Percentiles rank a stretch among this genome's conserved stretches.
phyloP scores from a whole-genome alignment of 2,113 vertebrate species.

The Ibidorhyncha struthersii region DNA sequence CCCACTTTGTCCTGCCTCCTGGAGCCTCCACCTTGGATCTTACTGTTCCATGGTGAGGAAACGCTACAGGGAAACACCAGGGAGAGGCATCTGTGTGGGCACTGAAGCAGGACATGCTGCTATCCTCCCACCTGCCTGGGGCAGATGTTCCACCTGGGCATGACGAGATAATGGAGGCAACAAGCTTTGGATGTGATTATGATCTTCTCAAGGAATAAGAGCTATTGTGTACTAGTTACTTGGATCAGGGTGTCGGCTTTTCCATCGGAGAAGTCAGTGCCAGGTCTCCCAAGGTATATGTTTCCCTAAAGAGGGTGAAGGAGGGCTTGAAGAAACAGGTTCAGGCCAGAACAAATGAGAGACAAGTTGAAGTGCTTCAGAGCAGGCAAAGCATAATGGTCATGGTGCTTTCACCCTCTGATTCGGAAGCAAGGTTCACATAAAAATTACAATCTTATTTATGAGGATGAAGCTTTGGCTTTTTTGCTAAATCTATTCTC shows the following conservation, averaged over 20 bases:
- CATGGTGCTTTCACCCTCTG: not conserved
- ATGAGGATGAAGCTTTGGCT: not conserved
- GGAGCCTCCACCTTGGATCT: not conserved
- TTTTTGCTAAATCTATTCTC: not conserved
- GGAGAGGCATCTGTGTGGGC: rapidly evolving
- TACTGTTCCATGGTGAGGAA: not conserved
- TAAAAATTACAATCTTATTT: not conserved
- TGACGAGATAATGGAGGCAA: not conserved
- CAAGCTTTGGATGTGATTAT: not conserved
- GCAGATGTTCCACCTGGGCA: not conserved
- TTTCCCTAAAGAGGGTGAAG: not conserved
- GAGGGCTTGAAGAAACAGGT: not conserved
- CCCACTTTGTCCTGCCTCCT: not conserved
- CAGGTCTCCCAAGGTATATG: not conserved
- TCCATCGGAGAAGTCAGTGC: not conserved
- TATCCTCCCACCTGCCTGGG: not conserved
- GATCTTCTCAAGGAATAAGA: not conserved
- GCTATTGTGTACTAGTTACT: not conserved
- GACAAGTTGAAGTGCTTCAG: not conserved
- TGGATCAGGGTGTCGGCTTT: not conserved
- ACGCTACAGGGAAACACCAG: rapidly evolving
- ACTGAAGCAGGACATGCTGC: not conserved
- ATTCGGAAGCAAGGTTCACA: not conserved
- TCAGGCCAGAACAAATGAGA: not conserved
- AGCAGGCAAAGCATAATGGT: not conserved